Evolutionary conservation across 2,113 vertebrate species (phyloP).

Genomic region (Salminus brasiliensis): DNA sequence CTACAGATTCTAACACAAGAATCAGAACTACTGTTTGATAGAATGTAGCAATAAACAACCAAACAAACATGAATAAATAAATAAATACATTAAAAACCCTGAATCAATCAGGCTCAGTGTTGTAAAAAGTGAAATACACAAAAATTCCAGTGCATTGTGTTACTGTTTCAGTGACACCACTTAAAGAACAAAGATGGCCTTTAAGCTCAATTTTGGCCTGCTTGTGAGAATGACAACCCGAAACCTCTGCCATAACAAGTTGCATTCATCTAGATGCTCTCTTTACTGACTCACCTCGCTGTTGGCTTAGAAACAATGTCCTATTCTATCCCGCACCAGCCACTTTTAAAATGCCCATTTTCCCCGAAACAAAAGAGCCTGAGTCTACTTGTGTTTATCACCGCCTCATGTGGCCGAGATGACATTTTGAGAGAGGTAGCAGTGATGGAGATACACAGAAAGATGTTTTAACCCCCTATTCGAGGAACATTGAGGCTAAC

Average conservation of each 20-base stretch:
- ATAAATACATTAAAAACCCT: too few species aligned
- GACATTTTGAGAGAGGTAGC: conserved; percentile 1
- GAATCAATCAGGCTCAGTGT: too few species aligned
- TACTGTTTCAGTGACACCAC: neutral
- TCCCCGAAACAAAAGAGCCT: neutral
- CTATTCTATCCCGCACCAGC: neutral
- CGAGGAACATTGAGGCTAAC: neutral
- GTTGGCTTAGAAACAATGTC: neutral
- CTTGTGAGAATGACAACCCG: neutral
- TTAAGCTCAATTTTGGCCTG: neutral
- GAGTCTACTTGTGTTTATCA: neutral
- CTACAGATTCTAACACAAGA: too few species aligned
- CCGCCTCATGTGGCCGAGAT: neutral
- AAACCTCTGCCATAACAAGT: neutral
- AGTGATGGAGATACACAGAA: neutral
- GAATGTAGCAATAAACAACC: too few species aligned
- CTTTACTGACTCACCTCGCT: neutral
- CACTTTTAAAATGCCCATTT: neutral
- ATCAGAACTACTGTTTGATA: too few species aligned
- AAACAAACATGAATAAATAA: too few species aligned
- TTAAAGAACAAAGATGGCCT: neutral
- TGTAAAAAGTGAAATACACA: too few species aligned
- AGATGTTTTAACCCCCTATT: neutral
- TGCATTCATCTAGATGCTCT: neutral
- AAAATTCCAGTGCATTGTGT: too few species aligned